phyloP scores from a whole-genome alignment of 2,113 vertebrate genomes.

The Trogon surrucura region DNA sequence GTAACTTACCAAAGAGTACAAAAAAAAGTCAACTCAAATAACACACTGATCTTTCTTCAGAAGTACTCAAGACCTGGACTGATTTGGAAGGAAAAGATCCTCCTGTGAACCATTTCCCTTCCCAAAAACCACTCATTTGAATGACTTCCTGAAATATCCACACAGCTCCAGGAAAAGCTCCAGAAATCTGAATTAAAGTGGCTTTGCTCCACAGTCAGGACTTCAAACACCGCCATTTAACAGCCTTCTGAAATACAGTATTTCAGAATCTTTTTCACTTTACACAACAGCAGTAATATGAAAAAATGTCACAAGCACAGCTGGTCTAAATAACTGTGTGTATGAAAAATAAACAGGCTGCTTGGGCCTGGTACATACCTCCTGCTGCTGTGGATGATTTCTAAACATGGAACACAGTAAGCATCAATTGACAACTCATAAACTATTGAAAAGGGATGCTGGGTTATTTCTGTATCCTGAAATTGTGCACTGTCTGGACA shows the following conservation, averaged over 20 bases:
- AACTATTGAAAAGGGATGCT: constrained; percentile 7
- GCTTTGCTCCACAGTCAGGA: not conserved
- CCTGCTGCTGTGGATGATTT: constrained; percentile 33
- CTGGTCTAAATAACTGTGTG: not conserved
- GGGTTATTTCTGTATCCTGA: constrained; percentile 2
- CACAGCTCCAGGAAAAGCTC: not conserved
- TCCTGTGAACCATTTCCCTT: not conserved
- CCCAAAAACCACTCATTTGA: not conserved
- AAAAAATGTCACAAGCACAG: not conserved
- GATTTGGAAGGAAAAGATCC: not conserved
- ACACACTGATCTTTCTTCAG: not conserved
- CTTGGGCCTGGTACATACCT: not conserved
- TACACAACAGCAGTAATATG: not conserved
- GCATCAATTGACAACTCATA: constrained; percentile 16
- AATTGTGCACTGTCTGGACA: not conserved
- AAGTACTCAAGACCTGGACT: not conserved
- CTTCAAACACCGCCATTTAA: not conserved
- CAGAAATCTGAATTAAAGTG: not conserved
- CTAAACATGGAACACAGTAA: constrained; percentile 13
- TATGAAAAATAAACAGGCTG: not conserved
- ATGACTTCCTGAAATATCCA: not conserved
- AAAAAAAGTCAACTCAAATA: not conserved
- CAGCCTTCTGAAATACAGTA: not conserved
- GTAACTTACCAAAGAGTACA: accelerated
- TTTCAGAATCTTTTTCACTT: not conserved